phyloP scores from a whole-genome alignment of 2,797 vertebrate species.

The Carcharodon carcharias region DNA sequence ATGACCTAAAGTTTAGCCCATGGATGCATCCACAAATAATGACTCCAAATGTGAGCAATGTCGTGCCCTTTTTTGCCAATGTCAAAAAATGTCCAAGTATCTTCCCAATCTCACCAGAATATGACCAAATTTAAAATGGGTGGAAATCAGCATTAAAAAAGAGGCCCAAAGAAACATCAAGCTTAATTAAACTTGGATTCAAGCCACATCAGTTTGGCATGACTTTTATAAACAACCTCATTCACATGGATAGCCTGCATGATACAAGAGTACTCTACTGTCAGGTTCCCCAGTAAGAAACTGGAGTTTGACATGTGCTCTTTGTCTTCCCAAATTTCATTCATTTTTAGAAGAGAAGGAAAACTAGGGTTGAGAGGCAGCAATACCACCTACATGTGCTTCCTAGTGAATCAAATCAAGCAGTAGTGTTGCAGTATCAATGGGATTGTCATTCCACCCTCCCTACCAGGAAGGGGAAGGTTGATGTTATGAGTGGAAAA shows the following conservation, averaged over 20 bases:
- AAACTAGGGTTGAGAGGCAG: not conserved
- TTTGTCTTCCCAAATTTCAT: not conserved
- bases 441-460: not conserved
- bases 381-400: not conserved
- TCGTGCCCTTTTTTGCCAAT: not conserved
- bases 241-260: not conserved
- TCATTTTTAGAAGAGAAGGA: not conserved
- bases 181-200: not conserved
- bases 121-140: not conserved
- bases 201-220: not conserved
- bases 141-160: not conserved
- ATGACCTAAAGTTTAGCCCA: not conserved
- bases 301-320: not conserved
- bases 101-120: not conserved
- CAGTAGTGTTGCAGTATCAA: not conserved
- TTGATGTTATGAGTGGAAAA: not conserved
- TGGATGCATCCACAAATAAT: not conserved
- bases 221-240: not conserved
- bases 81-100: not conserved
- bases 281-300: not conserved
- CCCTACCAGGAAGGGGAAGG: not conserved
- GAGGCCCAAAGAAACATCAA: not conserved
- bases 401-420: not conserved
- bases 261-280: not conserved
- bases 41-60: not conserved